A percentile compares a stretch with the other conserved stretches of the same genome.
Evolutionary conservation across 2,888 invertebrate species (phyloP).

Genomic region (Calameuta idolon): DNA sequence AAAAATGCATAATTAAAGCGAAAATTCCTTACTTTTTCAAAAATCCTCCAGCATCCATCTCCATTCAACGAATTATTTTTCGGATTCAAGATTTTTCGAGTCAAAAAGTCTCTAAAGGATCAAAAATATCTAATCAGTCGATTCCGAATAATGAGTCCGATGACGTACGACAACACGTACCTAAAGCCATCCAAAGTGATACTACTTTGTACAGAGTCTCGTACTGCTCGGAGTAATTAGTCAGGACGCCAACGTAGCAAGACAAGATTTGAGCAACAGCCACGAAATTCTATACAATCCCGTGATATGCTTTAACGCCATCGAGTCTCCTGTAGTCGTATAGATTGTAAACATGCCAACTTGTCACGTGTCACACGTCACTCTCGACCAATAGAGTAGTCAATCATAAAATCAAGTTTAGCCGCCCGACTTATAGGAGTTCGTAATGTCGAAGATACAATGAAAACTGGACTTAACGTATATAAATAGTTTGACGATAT

Average conservation of each 20-base stretch:
- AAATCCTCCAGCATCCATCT: neutral
- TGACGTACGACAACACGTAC: neutral
- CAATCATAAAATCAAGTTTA: neutral
- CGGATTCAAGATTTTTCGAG: neutral
- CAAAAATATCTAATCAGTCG: no score
- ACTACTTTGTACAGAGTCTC: neutral
- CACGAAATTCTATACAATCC: neutral
- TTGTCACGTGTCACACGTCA: conserved; percentile 3
- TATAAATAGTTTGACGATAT: neutral
- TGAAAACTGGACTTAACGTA: neutral
- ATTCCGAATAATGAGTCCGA: neutral
- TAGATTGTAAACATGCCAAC: conserved; percentile 14
- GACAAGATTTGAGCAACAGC: neutral
- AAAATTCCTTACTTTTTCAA: neutral
- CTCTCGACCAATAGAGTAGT: neutral
- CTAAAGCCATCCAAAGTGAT: neutral
- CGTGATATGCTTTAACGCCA: neutral
- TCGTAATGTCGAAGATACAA: neutral
- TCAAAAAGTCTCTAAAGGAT: no score
- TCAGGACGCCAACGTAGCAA: neutral
- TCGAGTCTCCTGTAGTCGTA: neutral
- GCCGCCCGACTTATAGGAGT: neutral
- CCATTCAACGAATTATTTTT: neutral
- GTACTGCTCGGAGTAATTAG: neutral
- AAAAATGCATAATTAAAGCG: neutral